Evolutionary conservation across 2,888 invertebrate species (phyloP).

Genomic region (Heliconius erato): DNA sequence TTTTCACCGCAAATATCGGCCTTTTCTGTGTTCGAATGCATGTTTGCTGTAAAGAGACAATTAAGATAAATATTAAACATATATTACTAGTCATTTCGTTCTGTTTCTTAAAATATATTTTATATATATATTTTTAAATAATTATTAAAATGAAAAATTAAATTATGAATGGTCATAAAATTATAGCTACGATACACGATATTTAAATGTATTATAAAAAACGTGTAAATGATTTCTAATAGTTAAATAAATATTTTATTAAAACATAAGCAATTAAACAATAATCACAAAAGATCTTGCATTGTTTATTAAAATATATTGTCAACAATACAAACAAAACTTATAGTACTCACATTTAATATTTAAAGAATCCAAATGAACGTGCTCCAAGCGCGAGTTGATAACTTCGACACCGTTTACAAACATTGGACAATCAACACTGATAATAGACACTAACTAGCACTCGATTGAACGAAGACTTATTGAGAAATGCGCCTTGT

Average conservation of each 20-base stretch:
- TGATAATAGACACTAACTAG: slow-evolving; percentile 33
- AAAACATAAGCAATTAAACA: neutral
- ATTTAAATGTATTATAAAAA: neutral
- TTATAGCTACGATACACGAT: neutral
- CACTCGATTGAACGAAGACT: slow-evolving; percentile 53
- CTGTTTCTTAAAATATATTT: neutral
- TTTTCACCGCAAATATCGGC: slow-evolving; percentile 71
- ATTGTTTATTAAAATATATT: neutral
- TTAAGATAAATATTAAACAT: neutral
- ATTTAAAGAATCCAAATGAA: slow-evolving; percentile 60
- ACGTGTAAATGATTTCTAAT: too few species aligned
- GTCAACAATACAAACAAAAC: slow-evolving; percentile 19
- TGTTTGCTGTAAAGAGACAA: slow-evolving; percentile 55
- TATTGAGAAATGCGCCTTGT: slow-evolving; percentile 68
- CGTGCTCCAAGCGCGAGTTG: slow-evolving; percentile 71
- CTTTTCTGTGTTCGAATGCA: slow-evolving; percentile 79
- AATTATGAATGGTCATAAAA: neutral
- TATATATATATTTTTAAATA: neutral
- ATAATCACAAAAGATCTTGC: neutral
- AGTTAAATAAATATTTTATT: too few species aligned
- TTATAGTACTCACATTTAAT: slow-evolving; percentile 43
- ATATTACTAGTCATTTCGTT: neutral
- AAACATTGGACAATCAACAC: slow-evolving; percentile 78
- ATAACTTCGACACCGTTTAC: slow-evolving; percentile 62
- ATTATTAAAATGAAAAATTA: too few species aligned